Conservation (phyloP, 2,888 invertebrate genomes). For the Cantharis rufa region DNA sequence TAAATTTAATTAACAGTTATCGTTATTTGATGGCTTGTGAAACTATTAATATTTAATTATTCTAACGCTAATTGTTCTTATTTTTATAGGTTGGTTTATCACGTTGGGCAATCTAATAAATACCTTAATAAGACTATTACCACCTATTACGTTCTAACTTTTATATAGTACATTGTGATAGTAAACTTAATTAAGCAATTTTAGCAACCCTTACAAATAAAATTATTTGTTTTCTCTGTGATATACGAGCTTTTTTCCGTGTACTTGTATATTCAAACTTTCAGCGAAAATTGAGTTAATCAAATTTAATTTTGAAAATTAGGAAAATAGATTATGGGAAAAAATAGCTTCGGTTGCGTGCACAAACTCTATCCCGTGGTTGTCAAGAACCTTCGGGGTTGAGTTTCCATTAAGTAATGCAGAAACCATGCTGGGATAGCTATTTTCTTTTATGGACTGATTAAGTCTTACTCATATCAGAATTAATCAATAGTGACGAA, state of each 20-base stretch:
- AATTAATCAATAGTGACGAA: constrained; percentile 25
- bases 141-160: not conserved
- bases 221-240: not conserved
- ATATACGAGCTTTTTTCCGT: not conserved
- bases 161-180: not conserved
- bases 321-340: not conserved
- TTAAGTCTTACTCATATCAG: constrained; percentile 27
- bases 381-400: constrained; percentile 27
- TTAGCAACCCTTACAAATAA: not conserved
- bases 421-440: constrained; percentile 35
- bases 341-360: constrained; percentile 16
- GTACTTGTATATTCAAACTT: not conserved
- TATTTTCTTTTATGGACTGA: constrained; percentile 33
- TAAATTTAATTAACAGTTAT: not conserved
- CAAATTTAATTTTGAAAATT: not conserved
- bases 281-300: not conserved
- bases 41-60: not conserved
- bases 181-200: not conserved
- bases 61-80: not conserved
- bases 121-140: not conserved
- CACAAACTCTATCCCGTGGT: constrained; percentile 21
- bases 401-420: constrained; percentile 37
- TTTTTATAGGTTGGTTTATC: not conserved
- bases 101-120: not conserved
- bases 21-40: not conserved